Percentiles rank a stretch among this genome's conserved stretches.
Evolutionary conservation across 1,140 invertebrate genomes (phyloP).

Genomic region (Tribolium madens): DNA sequence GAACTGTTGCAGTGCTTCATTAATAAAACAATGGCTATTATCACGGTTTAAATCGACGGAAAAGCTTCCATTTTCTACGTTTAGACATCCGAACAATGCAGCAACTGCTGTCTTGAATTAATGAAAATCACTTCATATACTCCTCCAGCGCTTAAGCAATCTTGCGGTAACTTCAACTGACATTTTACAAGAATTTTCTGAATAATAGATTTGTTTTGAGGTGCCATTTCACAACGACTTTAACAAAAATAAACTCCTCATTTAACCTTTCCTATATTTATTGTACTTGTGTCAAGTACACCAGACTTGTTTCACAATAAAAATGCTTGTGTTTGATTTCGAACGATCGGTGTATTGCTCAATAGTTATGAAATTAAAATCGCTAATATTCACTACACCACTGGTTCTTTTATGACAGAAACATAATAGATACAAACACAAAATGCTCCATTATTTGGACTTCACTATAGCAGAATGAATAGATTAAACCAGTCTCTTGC

Average conservation of each 20-base stretch:
- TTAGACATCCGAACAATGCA: constrained; percentile 28
- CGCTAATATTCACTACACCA: neutral
- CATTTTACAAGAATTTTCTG: neutral
- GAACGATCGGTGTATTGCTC: neutral
- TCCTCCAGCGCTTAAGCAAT: neutral
- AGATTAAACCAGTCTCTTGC: neutral
- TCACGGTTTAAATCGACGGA: constrained; percentile 26
- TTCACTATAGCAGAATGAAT: neutral
- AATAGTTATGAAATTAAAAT: constrained; percentile 14
- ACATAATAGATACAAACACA: neutral
- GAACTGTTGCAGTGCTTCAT: constrained; percentile 18
- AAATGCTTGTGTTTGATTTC: constrained; percentile 15
- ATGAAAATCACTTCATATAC: constrained; percentile 15
- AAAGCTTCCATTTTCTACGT: constrained; percentile 33
- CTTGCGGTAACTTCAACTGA: neutral
- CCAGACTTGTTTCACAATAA: constrained; percentile 19
- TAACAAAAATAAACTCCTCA: constrained; percentile 13
- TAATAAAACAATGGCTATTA: constrained; percentile 21
- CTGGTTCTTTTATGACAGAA: neutral
- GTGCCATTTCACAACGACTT: neutral
- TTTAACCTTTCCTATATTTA: constrained; percentile 14
- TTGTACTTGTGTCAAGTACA: constrained; percentile 28
- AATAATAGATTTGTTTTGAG: neutral
- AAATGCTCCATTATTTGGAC: neutral
- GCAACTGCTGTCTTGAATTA: constrained; percentile 18